Evolutionary conservation across 2,113 vertebrate species (phyloP).

Genomic region (Sebastes schlegelii): DNA sequence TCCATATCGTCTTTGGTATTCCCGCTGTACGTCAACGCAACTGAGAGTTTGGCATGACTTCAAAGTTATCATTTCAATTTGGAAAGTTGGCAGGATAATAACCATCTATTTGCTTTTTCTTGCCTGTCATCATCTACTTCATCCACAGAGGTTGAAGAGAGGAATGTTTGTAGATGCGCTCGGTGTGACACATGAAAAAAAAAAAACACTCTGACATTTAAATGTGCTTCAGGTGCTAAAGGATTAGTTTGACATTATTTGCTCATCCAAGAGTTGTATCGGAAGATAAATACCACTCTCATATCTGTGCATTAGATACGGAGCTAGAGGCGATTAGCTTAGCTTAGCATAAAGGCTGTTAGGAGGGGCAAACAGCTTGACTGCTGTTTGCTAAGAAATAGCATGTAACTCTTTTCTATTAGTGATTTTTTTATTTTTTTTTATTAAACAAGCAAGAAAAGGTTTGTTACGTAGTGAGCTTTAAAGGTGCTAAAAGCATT

Average conservation of each 20-base stretch:
- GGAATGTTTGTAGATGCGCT: constrained; percentile 3
- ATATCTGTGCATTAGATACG: background rate
- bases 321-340: too few species aligned
- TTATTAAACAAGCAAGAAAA: too few species aligned
- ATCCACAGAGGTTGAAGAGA: background rate
- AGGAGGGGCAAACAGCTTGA: too few species aligned
- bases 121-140: background rate
- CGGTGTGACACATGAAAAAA: background rate
- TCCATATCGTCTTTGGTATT: background rate
- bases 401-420: too few species aligned
- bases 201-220: constrained; percentile 2
- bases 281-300: background rate
- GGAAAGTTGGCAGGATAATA: constrained; percentile 14
- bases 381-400: too few species aligned
- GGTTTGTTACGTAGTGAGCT: too few species aligned
- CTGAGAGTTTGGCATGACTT: constrained; percentile 19
- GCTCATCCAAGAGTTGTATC: background rate
- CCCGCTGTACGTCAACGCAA: background rate
- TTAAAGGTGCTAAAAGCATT: too few species aligned
- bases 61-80: constrained; percentile 10
- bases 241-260: background rate
- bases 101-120: background rate
- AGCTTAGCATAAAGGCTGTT: too few species aligned
- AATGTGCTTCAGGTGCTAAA: background rate
- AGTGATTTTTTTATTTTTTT: too few species aligned